Evolutionary conservation across 1,140 invertebrate species (phyloP).

Genomic region (Vollenhovia emeryi): DNA sequence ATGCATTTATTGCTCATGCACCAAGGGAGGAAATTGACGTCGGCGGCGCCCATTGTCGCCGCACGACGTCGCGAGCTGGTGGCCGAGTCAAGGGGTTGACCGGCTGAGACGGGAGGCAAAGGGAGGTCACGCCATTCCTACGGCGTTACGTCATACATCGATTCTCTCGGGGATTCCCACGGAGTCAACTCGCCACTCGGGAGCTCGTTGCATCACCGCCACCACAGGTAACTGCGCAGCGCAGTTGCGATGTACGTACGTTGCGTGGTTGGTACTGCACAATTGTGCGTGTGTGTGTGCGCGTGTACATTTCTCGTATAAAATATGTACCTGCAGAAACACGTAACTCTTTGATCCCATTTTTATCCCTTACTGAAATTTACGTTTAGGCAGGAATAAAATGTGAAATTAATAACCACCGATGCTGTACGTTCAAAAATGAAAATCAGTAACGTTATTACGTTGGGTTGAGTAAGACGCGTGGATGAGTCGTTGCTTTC

Average conservation of each 20-base stretch:
- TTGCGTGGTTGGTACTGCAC: neutral
- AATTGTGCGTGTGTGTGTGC: neutral
- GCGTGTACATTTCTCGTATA: neutral
- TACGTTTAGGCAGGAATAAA: neutral
- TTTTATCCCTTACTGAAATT: neutral
- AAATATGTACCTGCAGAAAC: neutral
- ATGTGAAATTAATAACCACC: neutral
- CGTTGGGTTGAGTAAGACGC: too few species aligned
- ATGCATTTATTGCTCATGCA: constrained; percentile 80
- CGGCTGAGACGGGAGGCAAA: constrained; percentile 38
- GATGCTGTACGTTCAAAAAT: neutral
- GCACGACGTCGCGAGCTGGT: constrained; percentile 59
- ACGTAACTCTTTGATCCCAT: neutral
- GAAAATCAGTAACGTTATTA: too few species aligned
- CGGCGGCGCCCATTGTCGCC: constrained; percentile 49
- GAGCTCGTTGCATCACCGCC: constrained; percentile 18
- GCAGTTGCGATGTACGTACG: neutral
- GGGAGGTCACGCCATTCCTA: constrained; percentile 65
- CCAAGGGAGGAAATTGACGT: constrained; percentile 68
- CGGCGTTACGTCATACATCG: constrained; percentile 75
- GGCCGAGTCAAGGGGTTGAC: constrained; percentile 64
- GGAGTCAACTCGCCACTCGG: constrained; percentile 68
- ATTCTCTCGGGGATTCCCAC: constrained; percentile 73
- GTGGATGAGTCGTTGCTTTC: too few species aligned
- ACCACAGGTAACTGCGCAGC: constrained; percentile 58